These are phyloP conservation scores for Condylostylus longicornis DNA, from an alignment of 1,140 invertebrate species.

Conservation along the genomic window DNA sequence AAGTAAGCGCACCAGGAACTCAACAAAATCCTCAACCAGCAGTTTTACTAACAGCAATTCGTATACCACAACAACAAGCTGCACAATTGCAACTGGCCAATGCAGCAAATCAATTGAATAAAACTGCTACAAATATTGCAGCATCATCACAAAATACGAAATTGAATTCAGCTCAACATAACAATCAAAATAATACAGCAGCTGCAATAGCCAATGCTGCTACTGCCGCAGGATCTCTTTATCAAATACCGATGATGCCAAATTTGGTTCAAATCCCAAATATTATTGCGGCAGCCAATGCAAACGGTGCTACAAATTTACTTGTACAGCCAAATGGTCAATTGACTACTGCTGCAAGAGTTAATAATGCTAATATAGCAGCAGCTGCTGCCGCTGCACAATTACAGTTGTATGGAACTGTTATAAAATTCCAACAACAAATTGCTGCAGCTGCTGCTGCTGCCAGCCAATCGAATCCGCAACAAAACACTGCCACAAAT, in stretches of 20 bases:
- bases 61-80: slow-evolving; percentile 33
- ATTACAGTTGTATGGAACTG: slow-evolving; percentile 29
- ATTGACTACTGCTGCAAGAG: slow-evolving; percentile 17
- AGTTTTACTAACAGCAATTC: slow-evolving; percentile 36
- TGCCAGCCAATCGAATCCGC: slow-evolving; percentile 15
- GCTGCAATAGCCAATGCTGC: slow-evolving; percentile 6
- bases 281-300: slow-evolving; percentile 21
- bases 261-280: slow-evolving; percentile 31
- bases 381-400: slow-evolving; percentile 27
- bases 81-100: slow-evolving; percentile 5
- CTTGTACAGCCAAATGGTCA: slow-evolving; percentile 1
- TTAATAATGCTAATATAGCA: slow-evolving; percentile 23
- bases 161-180: too few relatives aligned
- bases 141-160: slow-evolving; percentile 2
- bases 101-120: not conserved
- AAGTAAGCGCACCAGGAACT: not conserved
- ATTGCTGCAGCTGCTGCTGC: slow-evolving; percentile 3
- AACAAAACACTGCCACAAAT: slow-evolving; percentile 10
- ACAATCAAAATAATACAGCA: too few relatives aligned
- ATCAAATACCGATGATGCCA: slow-evolving; percentile 24
- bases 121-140: not conserved
- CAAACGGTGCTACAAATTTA: slow-evolving; percentile 10
- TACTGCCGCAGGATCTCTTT: slow-evolving; percentile 18
- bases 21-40: slow-evolving; percentile 26
- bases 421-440: slow-evolving; percentile 30